phyloP scores from a whole-genome alignment of 2,113 vertebrate genomes.

The Pao palembangensis region DNA sequence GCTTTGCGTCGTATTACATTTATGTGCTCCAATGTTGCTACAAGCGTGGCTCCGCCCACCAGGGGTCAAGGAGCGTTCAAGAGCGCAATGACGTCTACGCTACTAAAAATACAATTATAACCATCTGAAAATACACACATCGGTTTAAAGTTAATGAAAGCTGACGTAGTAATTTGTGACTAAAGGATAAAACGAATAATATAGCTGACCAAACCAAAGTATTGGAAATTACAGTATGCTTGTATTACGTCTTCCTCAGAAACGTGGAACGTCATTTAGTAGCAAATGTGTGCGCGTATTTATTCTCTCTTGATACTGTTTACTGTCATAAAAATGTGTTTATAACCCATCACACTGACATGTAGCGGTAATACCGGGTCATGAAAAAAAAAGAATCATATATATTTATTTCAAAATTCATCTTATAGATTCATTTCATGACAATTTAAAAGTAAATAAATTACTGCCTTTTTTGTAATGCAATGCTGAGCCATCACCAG shows the following conservation, averaged over 20 bases:
- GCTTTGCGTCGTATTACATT: too few relatives aligned
- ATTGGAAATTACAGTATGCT: too few relatives aligned
- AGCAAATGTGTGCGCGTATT: too few relatives aligned
- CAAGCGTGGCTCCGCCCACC: not conserved
- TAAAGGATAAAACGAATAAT: too few relatives aligned
- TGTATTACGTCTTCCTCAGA: too few relatives aligned
- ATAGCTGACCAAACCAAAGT: too few relatives aligned
- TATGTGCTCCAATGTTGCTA: too few relatives aligned
- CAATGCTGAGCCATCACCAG: not conserved
- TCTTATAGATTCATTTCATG: not conserved
- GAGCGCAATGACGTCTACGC: not conserved
- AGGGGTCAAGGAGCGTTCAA: not conserved
- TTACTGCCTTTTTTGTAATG: slow-evolving; percentile 12
- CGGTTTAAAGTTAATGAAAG: not conserved
- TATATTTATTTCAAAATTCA: too few relatives aligned
- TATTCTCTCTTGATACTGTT: too few relatives aligned
- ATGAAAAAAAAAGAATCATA: not conserved
- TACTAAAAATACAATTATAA: not conserved
- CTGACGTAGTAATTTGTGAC: too few relatives aligned
- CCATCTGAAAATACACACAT: not conserved
- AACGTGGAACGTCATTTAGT: too few relatives aligned
- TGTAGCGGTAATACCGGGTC: not conserved
- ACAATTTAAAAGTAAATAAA: slow-evolving; percentile 26
- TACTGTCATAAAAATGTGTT: too few relatives aligned
- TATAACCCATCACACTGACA: not conserved